Evolutionary conservation across 2,888 invertebrate genomes (phyloP), one percentile per base, ranked within the genome.

Genomic region (Drosophila parthenogenetica): DNA sequence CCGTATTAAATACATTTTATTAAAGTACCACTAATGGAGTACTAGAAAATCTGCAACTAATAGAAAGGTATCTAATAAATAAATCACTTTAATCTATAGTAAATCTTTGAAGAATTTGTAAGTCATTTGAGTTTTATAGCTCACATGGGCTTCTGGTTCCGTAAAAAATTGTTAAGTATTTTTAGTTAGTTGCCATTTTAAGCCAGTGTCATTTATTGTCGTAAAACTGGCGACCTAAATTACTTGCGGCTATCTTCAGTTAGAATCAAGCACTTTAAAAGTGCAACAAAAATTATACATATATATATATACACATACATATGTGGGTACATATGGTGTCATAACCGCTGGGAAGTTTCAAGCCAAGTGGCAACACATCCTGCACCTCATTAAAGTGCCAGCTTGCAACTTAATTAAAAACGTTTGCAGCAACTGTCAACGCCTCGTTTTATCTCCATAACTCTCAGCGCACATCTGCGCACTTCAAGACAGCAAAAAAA

Each of bases 371-470:
- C 66, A 67, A 46, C 73, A 82, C 84, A 78, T 87, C 84, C 82
- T 84, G 85, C 79, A 77, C 69, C 77, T 83, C 82, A 81, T 81
- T 85, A 85, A 87, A 79, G 75, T 77, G 65, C 69, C 82, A 87
- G 69, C 74, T 77, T 75, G 77, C 77, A 85, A 82, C 87, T 83
- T 83, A 83, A 83, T 83, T 83, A 83, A 83, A 83, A 83, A 85
- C 77, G 61, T 83, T 83, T 81, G 82, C 85, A 69, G 64, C 85
- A 81, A 87, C 83, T 83, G 83, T 85, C 83, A 87, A 85, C 82
- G 87, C 82, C 79, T 77, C 80, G 72, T 46, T 55, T 83, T 87
- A 87, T 87, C 86, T 79, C 85, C 78, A 84, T 84, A 82, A 82
- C 82, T 82, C 60, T 59, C 61, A 57, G 72, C 69, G 81, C 71